Percentiles rank a stretch among this genome's conserved stretches.
phyloP scores from a whole-genome alignment of 1,140 invertebrate species.

The Microplitis mediator region DNA sequence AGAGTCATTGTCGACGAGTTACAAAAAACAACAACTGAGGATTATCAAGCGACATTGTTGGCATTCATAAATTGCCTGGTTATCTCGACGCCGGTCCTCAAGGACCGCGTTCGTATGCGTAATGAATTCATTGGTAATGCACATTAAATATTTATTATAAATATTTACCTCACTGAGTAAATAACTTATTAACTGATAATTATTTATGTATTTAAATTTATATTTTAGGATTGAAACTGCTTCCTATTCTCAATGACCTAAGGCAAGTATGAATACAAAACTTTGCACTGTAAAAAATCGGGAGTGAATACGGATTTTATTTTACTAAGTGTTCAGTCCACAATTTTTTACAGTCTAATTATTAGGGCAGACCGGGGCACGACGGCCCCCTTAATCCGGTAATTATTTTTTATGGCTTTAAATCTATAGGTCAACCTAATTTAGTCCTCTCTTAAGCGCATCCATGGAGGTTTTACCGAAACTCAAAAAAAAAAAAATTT shows the following conservation, averaged over 20 bases:
- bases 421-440: no score
- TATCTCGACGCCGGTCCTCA: conserved; percentile 84
- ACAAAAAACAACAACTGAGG: conserved; percentile 75
- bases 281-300: not conserved
- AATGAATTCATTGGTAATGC: conserved; percentile 90
- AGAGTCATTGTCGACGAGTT: conserved; percentile 87
- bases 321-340: no score
- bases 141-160: not conserved
- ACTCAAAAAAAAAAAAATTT: not conserved
- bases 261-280: conserved; percentile 68
- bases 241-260: conserved; percentile 80
- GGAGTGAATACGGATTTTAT: not conserved
- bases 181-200: not conserved
- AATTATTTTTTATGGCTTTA: no score
- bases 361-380: no score
- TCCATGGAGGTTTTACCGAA: no score
- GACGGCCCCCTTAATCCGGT: no score
- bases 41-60: conserved; percentile 89
- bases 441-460: no score
- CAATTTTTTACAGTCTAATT: no score
- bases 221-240: conserved; percentile 78
- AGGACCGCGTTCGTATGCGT: conserved; percentile 84
- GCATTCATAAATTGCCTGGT: conserved; percentile 96
- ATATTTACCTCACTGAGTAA: not conserved
- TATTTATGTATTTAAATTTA: conserved; percentile 57